Base-by-base conservation (phyloP, 1,140 invertebrate genomes). In the Lasioglossum baleicum region DNA sequence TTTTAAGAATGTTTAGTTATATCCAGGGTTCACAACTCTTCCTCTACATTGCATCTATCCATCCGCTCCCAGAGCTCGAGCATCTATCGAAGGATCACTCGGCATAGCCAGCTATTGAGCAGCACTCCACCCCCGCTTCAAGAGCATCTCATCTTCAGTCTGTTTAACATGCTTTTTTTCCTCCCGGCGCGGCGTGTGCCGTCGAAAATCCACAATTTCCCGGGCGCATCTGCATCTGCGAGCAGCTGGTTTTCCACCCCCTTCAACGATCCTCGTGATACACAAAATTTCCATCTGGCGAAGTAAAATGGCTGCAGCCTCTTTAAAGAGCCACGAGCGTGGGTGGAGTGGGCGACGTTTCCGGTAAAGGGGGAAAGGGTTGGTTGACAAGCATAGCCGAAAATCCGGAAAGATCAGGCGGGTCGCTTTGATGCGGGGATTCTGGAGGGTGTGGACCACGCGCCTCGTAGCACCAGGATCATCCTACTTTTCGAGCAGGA, bases 161-260 rank as follows among this genome's bases (percentile, higher is more conserved):
- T 67, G 11, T 48, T 67, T 67, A 22, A 66, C 11, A 48, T 11
- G 3, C n/a, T 48, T 44, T 66, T 8, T 26, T 73, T 58, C n/a
- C 53, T 1, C 42, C 56, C 7, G 53, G 31, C 80, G 75, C 7
- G 53, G 31, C 80, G 75, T 61, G 48, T 68, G 63, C 22, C 66
- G 17, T 74, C 7, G 8, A 42, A 58, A 71, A 74, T 70, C 66
- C 48, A 77, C 10, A 74, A 75, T 83, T 78, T 80, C 58, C 2
- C n/a, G 1, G 48, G 56, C 65, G 67, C 81, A 86, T 85, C 84
- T 81, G 84, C 83, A 85, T 80, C 42, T 53, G 56, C 4, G 15
- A 11, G 53, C 83, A 85, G 83, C 80, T 83, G 75, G 66, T 15
- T 56, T 15, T n/a, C 44, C 44, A 85, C 61, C 69, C 69, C 60